Percentiles rank a stretch among this genome's conserved stretches.
phyloP scores from a whole-genome alignment of 1,140 invertebrate genomes.

The Platorchestia sp. region DNA sequence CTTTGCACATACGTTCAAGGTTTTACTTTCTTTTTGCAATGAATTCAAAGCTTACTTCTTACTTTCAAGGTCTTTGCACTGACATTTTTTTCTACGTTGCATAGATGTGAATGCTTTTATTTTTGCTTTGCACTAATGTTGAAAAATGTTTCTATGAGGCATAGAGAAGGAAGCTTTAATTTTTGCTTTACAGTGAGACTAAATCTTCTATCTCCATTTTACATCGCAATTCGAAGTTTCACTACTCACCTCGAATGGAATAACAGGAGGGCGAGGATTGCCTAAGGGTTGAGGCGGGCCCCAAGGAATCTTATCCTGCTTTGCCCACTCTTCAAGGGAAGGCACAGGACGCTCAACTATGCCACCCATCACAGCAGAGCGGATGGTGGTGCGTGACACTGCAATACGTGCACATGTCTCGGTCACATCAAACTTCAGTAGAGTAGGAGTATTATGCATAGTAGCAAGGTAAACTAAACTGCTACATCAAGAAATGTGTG shows the following conservation, averaged over 20 bases:
- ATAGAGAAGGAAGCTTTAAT: too few species aligned
- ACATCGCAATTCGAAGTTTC: not conserved
- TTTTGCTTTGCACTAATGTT: too few species aligned
- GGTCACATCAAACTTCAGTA: not conserved
- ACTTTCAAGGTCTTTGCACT: too few species aligned
- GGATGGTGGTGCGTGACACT: slow-evolving; percentile 39
- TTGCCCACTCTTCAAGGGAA: slow-evolving; percentile 43
- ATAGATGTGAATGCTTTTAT: too few species aligned
- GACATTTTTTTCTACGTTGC: too few species aligned
- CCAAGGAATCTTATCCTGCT: not conserved
- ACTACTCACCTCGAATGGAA: slow-evolving; percentile 14
- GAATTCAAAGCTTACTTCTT: too few species aligned
- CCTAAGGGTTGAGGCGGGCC: not conserved
- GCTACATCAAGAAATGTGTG: not conserved
- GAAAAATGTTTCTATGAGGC: too few species aligned
- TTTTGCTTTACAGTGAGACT: too few species aligned
- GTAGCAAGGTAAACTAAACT: not conserved
- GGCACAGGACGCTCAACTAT: slow-evolving; percentile 57
- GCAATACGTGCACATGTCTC: too few species aligned
- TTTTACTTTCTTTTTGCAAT: too few species aligned
- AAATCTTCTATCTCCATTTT: too few species aligned
- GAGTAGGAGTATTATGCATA: not conserved
- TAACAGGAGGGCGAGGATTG: not conserved
- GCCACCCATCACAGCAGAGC: slow-evolving; percentile 35
- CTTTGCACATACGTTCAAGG: too few species aligned